phyloP scores from a whole-genome alignment of 1,140 invertebrate genomes.

The Danaus plexippus region DNA sequence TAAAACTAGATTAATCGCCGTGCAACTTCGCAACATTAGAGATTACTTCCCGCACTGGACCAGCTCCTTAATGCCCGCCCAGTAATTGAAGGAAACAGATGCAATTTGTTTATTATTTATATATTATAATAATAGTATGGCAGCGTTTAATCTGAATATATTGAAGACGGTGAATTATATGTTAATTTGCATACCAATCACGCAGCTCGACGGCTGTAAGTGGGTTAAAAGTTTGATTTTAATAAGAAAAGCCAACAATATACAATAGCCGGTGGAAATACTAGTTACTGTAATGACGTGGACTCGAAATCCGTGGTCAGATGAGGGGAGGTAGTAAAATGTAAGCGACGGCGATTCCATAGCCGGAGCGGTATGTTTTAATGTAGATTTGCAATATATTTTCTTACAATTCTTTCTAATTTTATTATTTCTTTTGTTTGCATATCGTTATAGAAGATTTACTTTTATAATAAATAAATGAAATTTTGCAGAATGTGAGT shows the following conservation, averaged over 20 bases:
- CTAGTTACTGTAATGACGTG: constrained; percentile 53
- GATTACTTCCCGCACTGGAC: constrained; percentile 21
- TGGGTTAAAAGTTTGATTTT: constrained; percentile 50
- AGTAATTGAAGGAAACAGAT: constrained; percentile 38
- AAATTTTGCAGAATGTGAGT: too few species aligned
- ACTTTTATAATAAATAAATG: too few species aligned
- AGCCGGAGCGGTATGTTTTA: constrained; percentile 17
- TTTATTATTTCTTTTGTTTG: too few species aligned
- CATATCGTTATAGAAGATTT: too few species aligned
- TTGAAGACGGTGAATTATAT: constrained; percentile 28
- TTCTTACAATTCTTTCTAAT: too few species aligned
- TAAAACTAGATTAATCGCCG: constrained; percentile 23
- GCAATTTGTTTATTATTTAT: constrained; percentile 53
- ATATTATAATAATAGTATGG: constrained; percentile 49
- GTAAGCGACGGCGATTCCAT: constrained; percentile 17
- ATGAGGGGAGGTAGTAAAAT: constrained; percentile 3
- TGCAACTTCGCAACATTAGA: constrained; percentile 25
- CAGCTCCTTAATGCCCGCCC: constrained; percentile 17
- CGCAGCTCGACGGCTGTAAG: constrained; percentile 32
- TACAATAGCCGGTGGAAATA: constrained; percentile 54
- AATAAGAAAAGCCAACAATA: constrained; percentile 58
- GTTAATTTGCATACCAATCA: constrained; percentile 41
- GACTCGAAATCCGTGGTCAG: constrained; percentile 4
- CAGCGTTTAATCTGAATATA: constrained; percentile 35
- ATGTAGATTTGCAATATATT: constrained; percentile 2